These are phyloP conservation scores for Cheilosia soror DNA, from an alignment of 2,888 invertebrate species.

Conservation along the genomic window DNA sequence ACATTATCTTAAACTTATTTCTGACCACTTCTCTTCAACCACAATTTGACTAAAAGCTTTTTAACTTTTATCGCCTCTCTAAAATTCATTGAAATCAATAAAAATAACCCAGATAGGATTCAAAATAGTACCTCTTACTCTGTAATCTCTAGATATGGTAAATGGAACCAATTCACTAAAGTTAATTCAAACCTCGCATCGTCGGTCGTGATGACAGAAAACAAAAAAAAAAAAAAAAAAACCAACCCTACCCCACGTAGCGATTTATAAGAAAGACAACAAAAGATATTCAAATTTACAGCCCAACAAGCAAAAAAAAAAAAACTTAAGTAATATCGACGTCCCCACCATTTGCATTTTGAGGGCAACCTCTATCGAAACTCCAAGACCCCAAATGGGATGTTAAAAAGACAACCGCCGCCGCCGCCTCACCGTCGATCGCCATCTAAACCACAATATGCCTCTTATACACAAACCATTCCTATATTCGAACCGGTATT, in stretches of 20 bases:
- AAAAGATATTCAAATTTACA: slow-evolving; percentile 70
- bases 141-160: slow-evolving; percentile 25
- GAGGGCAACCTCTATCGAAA: slow-evolving; percentile 31
- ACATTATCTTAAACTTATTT: background rate
- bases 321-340: slow-evolving; percentile 28
- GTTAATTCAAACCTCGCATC: slow-evolving; percentile 14
- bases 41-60: slow-evolving; percentile 42
- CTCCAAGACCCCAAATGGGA: slow-evolving; percentile 54
- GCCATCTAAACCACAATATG: slow-evolving; percentile 52
- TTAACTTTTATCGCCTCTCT: background rate
- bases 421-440: slow-evolving; percentile 42
- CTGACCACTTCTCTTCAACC: background rate
- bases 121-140: background rate
- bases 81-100: slow-evolving; percentile 20
- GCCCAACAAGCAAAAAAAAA: slow-evolving; percentile 27
- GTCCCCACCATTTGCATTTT: slow-evolving; percentile 10
- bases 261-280: slow-evolving; percentile 3
- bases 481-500: slow-evolving; percentile 70
- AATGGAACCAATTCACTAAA: slow-evolving; percentile 56
- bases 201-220: slow-evolving; percentile 43
- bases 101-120: slow-evolving; percentile 30
- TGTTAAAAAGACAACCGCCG: slow-evolving; percentile 45
- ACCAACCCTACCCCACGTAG: slow-evolving; percentile 46
- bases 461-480: slow-evolving; percentile 42
- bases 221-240: slow-evolving; percentile 33